These are phyloP conservation scores for Chromis chromis DNA, from an alignment of 2,797 vertebrate species.

Conservation along the genomic window DNA sequence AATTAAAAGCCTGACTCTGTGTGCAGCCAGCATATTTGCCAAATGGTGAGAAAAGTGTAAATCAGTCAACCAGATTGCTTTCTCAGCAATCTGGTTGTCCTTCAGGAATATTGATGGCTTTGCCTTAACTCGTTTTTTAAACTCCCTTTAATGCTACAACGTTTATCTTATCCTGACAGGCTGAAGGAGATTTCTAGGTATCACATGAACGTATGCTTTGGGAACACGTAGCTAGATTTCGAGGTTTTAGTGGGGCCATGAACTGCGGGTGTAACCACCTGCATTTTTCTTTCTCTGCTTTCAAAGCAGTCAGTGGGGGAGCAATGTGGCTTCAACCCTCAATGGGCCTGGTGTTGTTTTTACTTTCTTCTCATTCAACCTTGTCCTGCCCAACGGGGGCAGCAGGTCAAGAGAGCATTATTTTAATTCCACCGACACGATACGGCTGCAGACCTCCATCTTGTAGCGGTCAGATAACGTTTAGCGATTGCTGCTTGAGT, in stretches of 20 bases:
- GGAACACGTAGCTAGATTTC: conserved; percentile 39
- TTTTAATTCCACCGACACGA: conserved; percentile 58
- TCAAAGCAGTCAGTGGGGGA: background rate
- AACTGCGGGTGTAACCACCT: conserved; percentile 57
- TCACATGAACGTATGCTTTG: conserved; percentile 46
- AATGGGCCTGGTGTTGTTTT: conserved; percentile 29
- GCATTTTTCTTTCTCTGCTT: conserved; percentile 38
- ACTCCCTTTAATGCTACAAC: conserved; percentile 32
- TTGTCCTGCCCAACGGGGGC: conserved; percentile 11
- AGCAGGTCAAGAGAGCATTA: conserved; percentile 64
- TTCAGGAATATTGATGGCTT: conserved; percentile 59
- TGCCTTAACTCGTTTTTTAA: conserved; percentile 38
- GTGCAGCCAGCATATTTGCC: conserved; percentile 65
- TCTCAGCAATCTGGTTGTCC: conserved; percentile 68
- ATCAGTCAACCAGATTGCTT: conserved; percentile 44
- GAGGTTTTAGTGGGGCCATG: conserved; percentile 53
- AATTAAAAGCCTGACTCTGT: conserved; percentile 76
- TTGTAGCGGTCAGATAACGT: conserved; percentile 63
- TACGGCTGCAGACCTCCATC: conserved; percentile 43
- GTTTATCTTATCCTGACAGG: conserved; percentile 65
- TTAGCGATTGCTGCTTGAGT: conserved; percentile 56
- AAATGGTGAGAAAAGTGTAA: conserved; percentile 60
- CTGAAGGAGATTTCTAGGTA: conserved; percentile 47
- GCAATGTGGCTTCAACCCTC: conserved; percentile 18
- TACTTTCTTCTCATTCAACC: conserved; percentile 25